phyloP scores from a whole-genome alignment of 2,797 vertebrate species.

The Pyrocephalus nanus region DNA sequence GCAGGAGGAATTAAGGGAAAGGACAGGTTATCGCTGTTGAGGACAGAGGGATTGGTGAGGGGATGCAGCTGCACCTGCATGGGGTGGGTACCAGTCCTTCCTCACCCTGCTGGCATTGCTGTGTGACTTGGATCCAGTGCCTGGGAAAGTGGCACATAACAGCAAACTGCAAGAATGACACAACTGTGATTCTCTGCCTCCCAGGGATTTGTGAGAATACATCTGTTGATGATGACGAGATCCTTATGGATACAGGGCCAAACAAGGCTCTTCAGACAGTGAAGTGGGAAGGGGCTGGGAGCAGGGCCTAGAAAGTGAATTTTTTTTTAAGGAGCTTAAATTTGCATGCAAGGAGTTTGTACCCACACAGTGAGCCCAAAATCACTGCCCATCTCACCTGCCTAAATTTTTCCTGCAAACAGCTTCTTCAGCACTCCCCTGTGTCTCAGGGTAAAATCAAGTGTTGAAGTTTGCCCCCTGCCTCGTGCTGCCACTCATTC shows the following conservation, averaged over 20 bases:
- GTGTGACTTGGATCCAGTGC: no score
- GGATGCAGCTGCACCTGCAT: no score
- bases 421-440: not conserved
- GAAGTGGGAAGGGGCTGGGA: not conserved
- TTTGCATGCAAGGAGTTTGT: not conserved
- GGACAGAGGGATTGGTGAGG: not conserved
- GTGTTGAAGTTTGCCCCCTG: not conserved
- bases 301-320: not conserved
- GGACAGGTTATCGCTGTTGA: not conserved
- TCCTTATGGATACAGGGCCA: not conserved
- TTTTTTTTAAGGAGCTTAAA: not conserved
- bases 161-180: not conserved
- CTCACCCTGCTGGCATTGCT: rapidly evolving
- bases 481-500: rapidly evolving
- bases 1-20: not conserved
- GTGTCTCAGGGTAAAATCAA: not conserved
- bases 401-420: not conserved
- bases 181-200: not conserved
- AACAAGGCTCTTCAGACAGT: not conserved
- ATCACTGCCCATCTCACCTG: not conserved
- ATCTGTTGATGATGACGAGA: not conserved
- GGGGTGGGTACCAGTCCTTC: not conserved
- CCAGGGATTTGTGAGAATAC: not conserved
- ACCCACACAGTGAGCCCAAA: not conserved
- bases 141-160: not conserved